phyloP scores from a whole-genome alignment of 1,140 invertebrate species.

The Paralvinella palmiformis region DNA sequence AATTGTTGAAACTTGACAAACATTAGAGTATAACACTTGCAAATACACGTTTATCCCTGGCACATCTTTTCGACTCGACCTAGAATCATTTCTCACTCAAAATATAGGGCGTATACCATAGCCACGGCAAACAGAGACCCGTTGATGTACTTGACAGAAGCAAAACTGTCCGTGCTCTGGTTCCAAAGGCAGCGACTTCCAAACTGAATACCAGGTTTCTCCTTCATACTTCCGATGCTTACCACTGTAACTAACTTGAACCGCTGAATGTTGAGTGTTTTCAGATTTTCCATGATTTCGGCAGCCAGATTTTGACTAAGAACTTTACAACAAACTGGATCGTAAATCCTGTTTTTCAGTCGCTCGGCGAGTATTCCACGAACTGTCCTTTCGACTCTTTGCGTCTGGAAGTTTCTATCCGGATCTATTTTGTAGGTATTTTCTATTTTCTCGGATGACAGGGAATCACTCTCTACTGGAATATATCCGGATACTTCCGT shows the following conservation, averaged over 20 bases:
- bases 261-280: slow-evolving; percentile 27
- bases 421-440: too few relatives aligned
- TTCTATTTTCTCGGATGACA: too few relatives aligned
- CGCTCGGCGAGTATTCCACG: slow-evolving; percentile 30
- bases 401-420: too few relatives aligned
- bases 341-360: slow-evolving; percentile 31
- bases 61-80: too few relatives aligned
- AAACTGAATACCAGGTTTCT: slow-evolving; percentile 34
- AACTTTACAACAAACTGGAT: slow-evolving; percentile 28
- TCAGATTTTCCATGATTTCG: slow-evolving; percentile 32
- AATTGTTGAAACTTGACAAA: too few relatives aligned
- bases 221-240: slow-evolving; percentile 37
- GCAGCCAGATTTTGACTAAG: slow-evolving; percentile 32
- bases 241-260: slow-evolving; percentile 44
- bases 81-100: slow-evolving; percentile 32
- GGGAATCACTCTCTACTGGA: too few relatives aligned
- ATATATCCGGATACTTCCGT: too few relatives aligned
- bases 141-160: slow-evolving; percentile 32
- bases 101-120: slow-evolving; percentile 38
- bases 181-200: slow-evolving; percentile 42
- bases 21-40: too few relatives aligned
- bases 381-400: slow-evolving; percentile 31
- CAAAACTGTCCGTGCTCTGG: slow-evolving; percentile 32
- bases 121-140: slow-evolving; percentile 35
- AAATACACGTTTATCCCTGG: too few relatives aligned